These are phyloP conservation scores for Oenanthe oenanthe DNA, from an alignment of 2,113 vertebrate species.

Conservation along the genomic window DNA sequence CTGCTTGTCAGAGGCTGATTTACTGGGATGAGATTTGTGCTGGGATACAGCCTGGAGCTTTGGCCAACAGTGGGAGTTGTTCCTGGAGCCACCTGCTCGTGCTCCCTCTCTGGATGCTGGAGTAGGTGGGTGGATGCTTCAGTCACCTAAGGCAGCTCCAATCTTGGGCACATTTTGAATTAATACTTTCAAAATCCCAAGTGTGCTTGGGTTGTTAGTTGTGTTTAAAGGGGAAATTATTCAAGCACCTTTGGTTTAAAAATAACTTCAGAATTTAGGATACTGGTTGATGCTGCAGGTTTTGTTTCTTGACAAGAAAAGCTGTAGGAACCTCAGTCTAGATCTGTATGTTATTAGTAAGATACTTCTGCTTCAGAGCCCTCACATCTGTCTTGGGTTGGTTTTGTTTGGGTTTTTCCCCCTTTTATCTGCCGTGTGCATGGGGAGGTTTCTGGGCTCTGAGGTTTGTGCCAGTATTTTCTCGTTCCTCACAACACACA, in stretches of 20 bases:
- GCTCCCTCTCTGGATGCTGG: not conserved
- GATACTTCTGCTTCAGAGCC: not conserved
- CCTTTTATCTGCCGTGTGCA: not conserved
- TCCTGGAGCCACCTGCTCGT: fast-evolving
- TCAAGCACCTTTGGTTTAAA: not conserved
- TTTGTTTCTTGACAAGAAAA: not conserved
- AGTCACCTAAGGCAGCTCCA: not conserved
- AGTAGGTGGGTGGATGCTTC: not conserved
- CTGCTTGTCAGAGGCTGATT: not conserved
- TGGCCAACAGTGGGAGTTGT: not conserved
- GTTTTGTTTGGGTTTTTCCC: not conserved
- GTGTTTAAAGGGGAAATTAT: not conserved
- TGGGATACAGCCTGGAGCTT: not conserved
- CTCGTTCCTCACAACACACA: not conserved
- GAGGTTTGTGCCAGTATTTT: not conserved
- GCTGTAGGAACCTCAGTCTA: fast-evolving
- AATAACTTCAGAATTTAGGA: not conserved
- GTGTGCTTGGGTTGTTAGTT: fast-evolving
- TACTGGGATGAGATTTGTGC: not conserved
- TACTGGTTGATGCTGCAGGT: not conserved
- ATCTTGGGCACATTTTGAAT: not conserved
- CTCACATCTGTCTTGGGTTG: not conserved
- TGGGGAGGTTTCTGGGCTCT: not conserved
- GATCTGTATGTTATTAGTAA: not conserved
- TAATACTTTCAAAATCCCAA: not conserved